Percentiles rank a stretch among this genome's conserved stretches.
These are phyloP conservation scores for Alloscopus bannaensis DNA, from an alignment of 2,888 invertebrate genomes.

Conservation along the genomic window DNA sequence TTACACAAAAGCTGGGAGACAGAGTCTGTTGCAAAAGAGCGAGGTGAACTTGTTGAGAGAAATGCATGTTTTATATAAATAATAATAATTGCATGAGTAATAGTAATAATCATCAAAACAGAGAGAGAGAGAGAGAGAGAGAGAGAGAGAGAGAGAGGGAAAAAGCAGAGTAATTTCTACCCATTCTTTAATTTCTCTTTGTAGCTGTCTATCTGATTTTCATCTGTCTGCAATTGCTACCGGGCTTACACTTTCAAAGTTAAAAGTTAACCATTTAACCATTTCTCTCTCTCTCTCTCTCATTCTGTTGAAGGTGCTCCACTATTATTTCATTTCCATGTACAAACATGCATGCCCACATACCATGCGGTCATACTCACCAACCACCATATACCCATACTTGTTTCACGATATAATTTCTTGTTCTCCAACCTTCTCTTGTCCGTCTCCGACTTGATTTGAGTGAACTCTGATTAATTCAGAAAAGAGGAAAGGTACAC, in stretches of 20 bases:
- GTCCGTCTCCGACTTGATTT: not conserved
- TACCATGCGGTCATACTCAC: no score
- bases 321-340: no score
- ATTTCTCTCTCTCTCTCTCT: slow-evolving; percentile 2
- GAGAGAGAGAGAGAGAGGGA: not conserved
- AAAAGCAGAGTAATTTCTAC: slow-evolving; percentile 4
- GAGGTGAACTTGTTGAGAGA: slow-evolving; percentile 55
- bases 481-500: not conserved
- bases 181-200: not conserved
- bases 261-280: slow-evolving; percentile 31
- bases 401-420: no score
- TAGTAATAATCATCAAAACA: slow-evolving; percentile 21
- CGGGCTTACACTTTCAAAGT: slow-evolving; percentile 57
- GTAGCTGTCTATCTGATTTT: slow-evolving; percentile 25
- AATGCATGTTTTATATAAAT: slow-evolving; percentile 54
- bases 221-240: slow-evolving; percentile 53
- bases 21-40: slow-evolving; percentile 26
- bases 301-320: slow-evolving; percentile 3
- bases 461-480: not conserved
- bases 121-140: not conserved
- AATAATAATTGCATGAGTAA: slow-evolving; percentile 36
- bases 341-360: no score
- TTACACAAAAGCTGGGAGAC: not conserved
- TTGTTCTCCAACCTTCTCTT: no score
- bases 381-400: no score